Evolutionary conservation across 2,797 vertebrate genomes (phyloP).

Genomic region (Spinus olivaceus): DNA sequence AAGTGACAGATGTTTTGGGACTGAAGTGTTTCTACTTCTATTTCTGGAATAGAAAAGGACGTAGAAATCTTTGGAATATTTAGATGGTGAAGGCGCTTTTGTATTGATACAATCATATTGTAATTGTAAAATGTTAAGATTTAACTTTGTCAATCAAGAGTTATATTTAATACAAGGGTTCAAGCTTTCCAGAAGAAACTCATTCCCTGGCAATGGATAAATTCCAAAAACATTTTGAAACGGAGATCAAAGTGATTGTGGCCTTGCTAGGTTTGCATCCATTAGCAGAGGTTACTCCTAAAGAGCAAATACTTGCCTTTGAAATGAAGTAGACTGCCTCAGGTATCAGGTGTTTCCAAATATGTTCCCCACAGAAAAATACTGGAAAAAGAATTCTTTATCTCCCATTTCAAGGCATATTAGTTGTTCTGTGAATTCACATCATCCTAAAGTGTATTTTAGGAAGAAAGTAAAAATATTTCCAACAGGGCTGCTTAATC

Average conservation of each 20-base stretch:
- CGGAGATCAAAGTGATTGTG: slow-evolving; percentile 10
- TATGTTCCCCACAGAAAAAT: not conserved
- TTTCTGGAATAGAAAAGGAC: not conserved
- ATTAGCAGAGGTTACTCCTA: not conserved
- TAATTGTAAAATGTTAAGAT: not conserved
- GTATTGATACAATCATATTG: not conserved
- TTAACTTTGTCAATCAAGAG: not conserved
- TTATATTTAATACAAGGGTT: not conserved
- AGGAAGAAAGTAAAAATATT: not conserved
- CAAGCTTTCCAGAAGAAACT: not conserved
- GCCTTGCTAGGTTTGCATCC: not conserved
- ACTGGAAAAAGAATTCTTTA: not conserved
- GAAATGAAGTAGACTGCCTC: not conserved
- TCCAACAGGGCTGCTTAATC: not conserved
- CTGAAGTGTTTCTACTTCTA: not conserved
- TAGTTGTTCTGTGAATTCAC: not conserved
- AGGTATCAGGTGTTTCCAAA: slow-evolving; percentile 10
- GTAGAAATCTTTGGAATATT: not conserved
- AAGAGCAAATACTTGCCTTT: slow-evolving; percentile 15
- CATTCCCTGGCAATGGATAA: not conserved
- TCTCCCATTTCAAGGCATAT: not conserved
- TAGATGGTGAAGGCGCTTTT: not conserved
- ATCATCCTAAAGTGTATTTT: not conserved
- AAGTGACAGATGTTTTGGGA: not conserved
- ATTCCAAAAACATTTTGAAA: not conserved